These are phyloP conservation scores for Xestobium rufovillosum DNA, from an alignment of 2,888 invertebrate species.

Conservation along the genomic window DNA sequence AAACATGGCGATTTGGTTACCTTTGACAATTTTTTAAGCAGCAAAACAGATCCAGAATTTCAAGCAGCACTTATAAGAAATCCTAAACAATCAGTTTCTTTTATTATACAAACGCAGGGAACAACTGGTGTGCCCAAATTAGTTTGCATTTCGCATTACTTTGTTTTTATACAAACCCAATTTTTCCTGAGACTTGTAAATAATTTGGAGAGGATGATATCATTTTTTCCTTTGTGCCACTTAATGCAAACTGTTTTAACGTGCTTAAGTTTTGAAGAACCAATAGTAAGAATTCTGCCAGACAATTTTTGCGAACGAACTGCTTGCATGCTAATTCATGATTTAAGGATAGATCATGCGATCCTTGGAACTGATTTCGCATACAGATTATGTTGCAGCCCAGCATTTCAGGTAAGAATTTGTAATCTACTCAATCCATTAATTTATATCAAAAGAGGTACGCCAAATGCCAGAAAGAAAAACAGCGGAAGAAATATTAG, in stretches of 20 bases:
- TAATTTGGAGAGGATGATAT: slow-evolving; percentile 28
- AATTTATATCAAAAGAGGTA: too few species aligned
- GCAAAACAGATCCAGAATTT: slow-evolving; percentile 9
- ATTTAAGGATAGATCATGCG: slow-evolving; percentile 31
- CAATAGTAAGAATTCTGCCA: slow-evolving; percentile 28
- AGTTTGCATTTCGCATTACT: slow-evolving; percentile 34
- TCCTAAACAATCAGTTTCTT: slow-evolving; percentile 29
- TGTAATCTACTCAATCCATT: background rate
- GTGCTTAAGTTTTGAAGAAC: slow-evolving; percentile 30
- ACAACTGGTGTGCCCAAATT: slow-evolving; percentile 29
- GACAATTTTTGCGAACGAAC: slow-evolving; percentile 28
- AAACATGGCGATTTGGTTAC: slow-evolving; percentile 13
- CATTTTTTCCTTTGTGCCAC: slow-evolving; percentile 34
- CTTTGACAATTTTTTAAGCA: slow-evolving; percentile 16
- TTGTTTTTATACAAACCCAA: slow-evolving; percentile 26
- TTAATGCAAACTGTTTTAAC: slow-evolving; percentile 29
- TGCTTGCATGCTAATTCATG: slow-evolving; percentile 34
- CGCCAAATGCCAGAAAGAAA: too few species aligned
- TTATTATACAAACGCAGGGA: slow-evolving; percentile 34
- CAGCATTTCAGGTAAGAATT: slow-evolving; percentile 28
- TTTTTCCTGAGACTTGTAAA: slow-evolving; percentile 26
- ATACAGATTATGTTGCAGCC: slow-evolving; percentile 27
- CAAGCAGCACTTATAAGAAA: slow-evolving; percentile 22
- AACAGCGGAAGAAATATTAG: too few species aligned
- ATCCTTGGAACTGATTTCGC: slow-evolving; percentile 31